Evolutionary conservation across 2,113 vertebrate genomes (phyloP).

Genomic region (Dermatemys mawii): DNA sequence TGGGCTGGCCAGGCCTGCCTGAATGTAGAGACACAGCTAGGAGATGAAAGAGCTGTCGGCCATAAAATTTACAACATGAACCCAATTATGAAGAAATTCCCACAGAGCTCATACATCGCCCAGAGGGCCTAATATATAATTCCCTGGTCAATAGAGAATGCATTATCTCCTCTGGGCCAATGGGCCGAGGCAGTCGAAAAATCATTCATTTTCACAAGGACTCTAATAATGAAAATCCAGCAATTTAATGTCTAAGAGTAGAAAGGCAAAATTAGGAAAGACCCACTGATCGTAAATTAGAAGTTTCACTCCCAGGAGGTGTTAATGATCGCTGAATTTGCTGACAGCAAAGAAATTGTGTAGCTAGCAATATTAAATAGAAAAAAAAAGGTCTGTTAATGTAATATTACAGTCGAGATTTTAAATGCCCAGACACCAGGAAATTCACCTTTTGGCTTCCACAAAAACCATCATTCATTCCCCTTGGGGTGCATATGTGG

Average conservation of each 20-base stretch:
- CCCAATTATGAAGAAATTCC: background rate
- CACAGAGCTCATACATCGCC: background rate
- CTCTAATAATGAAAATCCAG: slow-evolving; percentile 12
- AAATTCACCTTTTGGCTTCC: background rate
- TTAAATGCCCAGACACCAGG: background rate
- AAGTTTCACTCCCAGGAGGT: background rate
- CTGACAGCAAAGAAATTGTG: rapidly evolving
- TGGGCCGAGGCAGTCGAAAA: background rate
- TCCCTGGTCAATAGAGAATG: slow-evolving; percentile 12
- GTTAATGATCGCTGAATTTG: background rate
- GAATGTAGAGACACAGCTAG: background rate
- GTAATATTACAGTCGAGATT: rapidly evolving
- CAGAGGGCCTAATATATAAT: slow-evolving; percentile 43
- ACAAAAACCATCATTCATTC: rapidly evolving
- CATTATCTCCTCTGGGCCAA: background rate
- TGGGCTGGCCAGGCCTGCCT: background rate
- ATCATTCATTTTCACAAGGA: slow-evolving; percentile 47
- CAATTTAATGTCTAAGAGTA: background rate
- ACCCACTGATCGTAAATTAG: slow-evolving; percentile 9
- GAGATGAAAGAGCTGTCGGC: background rate
- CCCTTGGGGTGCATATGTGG: background rate
- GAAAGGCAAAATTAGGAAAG: slow-evolving; percentile 27
- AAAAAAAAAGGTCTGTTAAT: background rate
- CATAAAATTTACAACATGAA: background rate
- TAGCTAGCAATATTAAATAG: rapidly evolving